A percentile compares a stretch with the other conserved stretches of the same genome.
Conservation (phyloP, 2,888 invertebrate species). For the Drosophila tanythrix region DNA sequence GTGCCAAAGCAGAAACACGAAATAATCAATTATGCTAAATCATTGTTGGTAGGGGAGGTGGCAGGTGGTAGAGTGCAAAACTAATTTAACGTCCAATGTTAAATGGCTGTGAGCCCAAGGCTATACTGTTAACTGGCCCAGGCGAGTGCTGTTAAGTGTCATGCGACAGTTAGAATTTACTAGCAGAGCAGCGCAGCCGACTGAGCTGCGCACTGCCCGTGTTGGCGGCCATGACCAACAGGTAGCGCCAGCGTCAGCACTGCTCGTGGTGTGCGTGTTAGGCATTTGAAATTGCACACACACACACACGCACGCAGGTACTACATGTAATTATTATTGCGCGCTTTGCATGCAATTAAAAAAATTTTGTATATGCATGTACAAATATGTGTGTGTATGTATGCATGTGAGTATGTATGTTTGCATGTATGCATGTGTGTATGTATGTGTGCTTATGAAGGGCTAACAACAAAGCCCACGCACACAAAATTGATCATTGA, state of each 20-base stretch:
- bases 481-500: slow-evolving; percentile 57
- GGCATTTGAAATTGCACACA: slow-evolving; percentile 56
- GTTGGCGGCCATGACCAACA: slow-evolving; percentile 63
- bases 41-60: neutral
- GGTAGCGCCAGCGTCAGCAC: slow-evolving; percentile 23
- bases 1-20: slow-evolving; percentile 20
- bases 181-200: slow-evolving; percentile 26
- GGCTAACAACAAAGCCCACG: slow-evolving; percentile 58
- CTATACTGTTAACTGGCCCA: slow-evolving; percentile 30
- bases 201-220: slow-evolving; percentile 32
- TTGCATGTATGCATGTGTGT: neutral
- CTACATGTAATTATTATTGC: slow-evolving; percentile 42
- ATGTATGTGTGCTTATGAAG: slow-evolving; percentile 43
- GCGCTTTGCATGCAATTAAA: slow-evolving; percentile 45
- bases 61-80: neutral
- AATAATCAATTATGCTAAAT: slow-evolving; percentile 51
- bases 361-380: slow-evolving; percentile 2
- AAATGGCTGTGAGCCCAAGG: slow-evolving; percentile 26
- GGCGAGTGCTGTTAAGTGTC: slow-evolving; percentile 35
- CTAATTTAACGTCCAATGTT: slow-evolving; percentile 36
- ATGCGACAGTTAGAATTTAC: slow-evolving; percentile 71
- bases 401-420: neutral
- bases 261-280: slow-evolving; percentile 57
- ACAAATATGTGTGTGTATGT: neutral
- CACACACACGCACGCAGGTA: slow-evolving; percentile 4